A percentile compares a stretch with the other conserved stretches of the same genome.
These are phyloP conservation scores for Anthoscopus minutus DNA, from an alignment of 2,113 vertebrate genomes.

Conservation along the genomic window DNA sequence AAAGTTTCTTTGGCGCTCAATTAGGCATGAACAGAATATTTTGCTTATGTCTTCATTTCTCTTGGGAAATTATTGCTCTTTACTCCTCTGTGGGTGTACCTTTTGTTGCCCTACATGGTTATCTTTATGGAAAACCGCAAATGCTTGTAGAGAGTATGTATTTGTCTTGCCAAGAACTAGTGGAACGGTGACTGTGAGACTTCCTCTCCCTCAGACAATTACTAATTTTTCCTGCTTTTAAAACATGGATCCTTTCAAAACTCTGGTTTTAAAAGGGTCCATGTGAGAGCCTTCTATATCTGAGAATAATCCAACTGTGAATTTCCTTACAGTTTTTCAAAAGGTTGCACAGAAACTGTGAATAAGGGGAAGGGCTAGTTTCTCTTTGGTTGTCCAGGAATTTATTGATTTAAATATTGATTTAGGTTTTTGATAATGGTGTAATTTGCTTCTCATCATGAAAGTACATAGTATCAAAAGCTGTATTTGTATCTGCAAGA, in stretches of 20 bases:
- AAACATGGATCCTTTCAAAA: no score
- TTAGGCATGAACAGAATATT: not conserved
- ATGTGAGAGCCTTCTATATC: not conserved
- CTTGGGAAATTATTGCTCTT: slow-evolving; percentile 14
- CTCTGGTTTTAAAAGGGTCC: not conserved
- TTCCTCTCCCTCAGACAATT: slow-evolving; percentile 26
- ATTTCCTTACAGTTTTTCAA: not conserved
- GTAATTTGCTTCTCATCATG: not conserved
- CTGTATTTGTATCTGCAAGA: not conserved
- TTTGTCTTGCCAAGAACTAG: slow-evolving; percentile 22
- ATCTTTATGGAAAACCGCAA: not conserved
- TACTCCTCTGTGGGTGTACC: not conserved
- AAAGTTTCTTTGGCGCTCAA: not conserved
- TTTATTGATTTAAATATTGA: not conserved
- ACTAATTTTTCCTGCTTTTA: not conserved
- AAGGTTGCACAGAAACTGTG: not conserved
- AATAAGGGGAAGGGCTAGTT: not conserved
- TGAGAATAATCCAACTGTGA: not conserved
- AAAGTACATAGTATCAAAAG: not conserved
- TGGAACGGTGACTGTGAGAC: not conserved
- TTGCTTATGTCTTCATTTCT: slow-evolving; percentile 15
- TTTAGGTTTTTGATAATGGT: not conserved
- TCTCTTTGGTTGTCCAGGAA: not conserved
- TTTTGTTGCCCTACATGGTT: not conserved
- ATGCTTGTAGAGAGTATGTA: not conserved